Evolutionary conservation across 2,888 invertebrate genomes (phyloP), one percentile per base, ranked within the genome.

Genomic region (Balanococcus diminutus): DNA sequence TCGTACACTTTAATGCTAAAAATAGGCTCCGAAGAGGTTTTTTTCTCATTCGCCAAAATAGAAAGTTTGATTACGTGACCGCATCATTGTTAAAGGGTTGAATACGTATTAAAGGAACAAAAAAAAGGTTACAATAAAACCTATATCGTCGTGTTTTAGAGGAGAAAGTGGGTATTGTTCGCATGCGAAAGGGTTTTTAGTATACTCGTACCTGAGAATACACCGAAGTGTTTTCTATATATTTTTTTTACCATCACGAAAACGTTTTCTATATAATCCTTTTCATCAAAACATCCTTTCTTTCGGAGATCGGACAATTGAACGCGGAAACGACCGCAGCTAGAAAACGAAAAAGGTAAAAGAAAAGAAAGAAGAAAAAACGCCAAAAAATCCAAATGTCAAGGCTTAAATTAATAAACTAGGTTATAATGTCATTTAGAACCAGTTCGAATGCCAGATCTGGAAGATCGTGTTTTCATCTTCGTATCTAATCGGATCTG

Each of bases 51-150:
- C 56, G 22, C 22, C 56, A 56, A 79, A 79, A 79, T 79, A 79
- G 75, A 79, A 79, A 79, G 75, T 79, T 67, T 11, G 75, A 32
- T 79, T 79, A 79, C 75, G 75, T 79, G 75, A 79, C 75, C 36
- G 19, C 3, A 72, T 72, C 56, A 36, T 28, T 79, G 75, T 79
- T 8, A 79, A 79, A 79, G 75, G 75, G 75, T 79, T 79, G 67
- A 67, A 67, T 67, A 56, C 28, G 36, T 36, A 79, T n/a, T n/a
- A 56, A 56, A 56, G 22, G 8, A 22, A n/a, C n/a, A 56, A 56
- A 79, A 36, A 79, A 79, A 79, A 36, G 19, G 19, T 16, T 28
- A 31, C 28, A 31, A 56, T 51, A n/a, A 51, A 19, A 19, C 56
- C n/a, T n/a, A n/a, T n/a, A n/a, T n/a, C n/a, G 22, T 22, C 19